Conservation (phyloP, 2,888 invertebrate species). For the Choristoneura rosaceana region DNA sequence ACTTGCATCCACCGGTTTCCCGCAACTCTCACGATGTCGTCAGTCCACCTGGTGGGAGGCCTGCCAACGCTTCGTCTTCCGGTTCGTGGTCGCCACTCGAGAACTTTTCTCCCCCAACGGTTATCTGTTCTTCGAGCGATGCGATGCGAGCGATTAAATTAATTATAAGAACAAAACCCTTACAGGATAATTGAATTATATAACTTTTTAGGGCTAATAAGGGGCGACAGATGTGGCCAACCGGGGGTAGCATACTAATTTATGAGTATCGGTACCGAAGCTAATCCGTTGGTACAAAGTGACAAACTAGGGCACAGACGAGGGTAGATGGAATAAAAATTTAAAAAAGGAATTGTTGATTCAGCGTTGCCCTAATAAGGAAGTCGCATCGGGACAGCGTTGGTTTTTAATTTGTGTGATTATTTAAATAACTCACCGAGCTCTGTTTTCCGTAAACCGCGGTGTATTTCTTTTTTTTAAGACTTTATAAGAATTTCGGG, state of each 20-base stretch:
- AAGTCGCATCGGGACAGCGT: not conserved
- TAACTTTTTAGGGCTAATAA: constrained; percentile 53
- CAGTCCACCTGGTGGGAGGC: too few species aligned
- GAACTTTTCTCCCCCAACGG: too few species aligned
- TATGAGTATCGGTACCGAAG: constrained; percentile 18
- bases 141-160: too few species aligned
- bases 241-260: constrained; percentile 66
- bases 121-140: too few species aligned
- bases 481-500: too few species aligned
- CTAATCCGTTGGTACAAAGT: constrained; percentile 28
- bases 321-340: constrained; percentile 16
- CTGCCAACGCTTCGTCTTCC: too few species aligned
- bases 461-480: too few species aligned
- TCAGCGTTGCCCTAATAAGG: constrained; percentile 1
- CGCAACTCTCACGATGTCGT: too few species aligned
- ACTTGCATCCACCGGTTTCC: too few species aligned
- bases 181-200: constrained; percentile 17
- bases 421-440: not conserved
- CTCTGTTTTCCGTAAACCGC: not conserved
- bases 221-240: constrained; percentile 62
- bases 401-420: not conserved
- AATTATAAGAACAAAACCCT: constrained; percentile 22
- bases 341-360: constrained; percentile 11
- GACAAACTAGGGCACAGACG: constrained; percentile 10
- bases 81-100: too few species aligned